A percentile compares a stretch with the other conserved stretches of the same genome.
phyloP scores from a whole-genome alignment of 2,113 vertebrate genomes.

The Castor canadensis region DNA sequence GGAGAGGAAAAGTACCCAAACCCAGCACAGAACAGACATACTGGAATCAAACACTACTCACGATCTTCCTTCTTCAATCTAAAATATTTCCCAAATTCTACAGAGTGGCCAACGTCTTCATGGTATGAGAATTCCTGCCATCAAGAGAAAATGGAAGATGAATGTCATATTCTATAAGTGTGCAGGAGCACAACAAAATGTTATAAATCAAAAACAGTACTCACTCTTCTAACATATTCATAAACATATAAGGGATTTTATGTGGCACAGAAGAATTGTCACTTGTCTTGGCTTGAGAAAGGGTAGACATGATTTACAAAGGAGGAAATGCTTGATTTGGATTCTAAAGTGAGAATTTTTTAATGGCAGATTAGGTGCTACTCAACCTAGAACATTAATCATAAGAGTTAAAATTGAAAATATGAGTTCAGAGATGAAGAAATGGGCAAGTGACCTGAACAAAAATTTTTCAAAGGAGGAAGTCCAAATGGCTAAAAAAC shows the following conservation, averaged over 20 bases:
- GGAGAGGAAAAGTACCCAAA: not conserved
- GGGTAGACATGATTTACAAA: not conserved
- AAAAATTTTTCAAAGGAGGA: too few relatives aligned
- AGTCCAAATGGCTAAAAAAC: too few relatives aligned
- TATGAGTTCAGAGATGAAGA: too few relatives aligned
- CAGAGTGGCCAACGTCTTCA: accelerated
- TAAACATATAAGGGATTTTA: not conserved
- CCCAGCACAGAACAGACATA: not conserved
- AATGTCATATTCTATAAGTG: not conserved
- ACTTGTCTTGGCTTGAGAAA: not conserved
- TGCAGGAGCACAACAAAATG: not conserved
- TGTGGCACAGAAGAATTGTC: not conserved
- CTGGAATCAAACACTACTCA: not conserved
- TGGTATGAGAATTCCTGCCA: not conserved
- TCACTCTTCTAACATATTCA: not conserved
- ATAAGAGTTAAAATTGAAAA: not conserved
- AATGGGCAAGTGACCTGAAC: too few relatives aligned
- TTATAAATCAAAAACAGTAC: not conserved
- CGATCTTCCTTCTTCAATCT: not conserved
- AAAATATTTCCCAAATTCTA: not conserved
- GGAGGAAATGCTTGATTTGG: not conserved
- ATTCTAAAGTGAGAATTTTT: not conserved
- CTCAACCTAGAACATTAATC: not conserved
- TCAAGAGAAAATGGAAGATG: not conserved
- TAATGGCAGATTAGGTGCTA: not conserved